Evolutionary conservation across 2,888 invertebrate species (phyloP), one percentile per base, ranked within the genome.

Genomic region (Auanema sp.): DNA sequence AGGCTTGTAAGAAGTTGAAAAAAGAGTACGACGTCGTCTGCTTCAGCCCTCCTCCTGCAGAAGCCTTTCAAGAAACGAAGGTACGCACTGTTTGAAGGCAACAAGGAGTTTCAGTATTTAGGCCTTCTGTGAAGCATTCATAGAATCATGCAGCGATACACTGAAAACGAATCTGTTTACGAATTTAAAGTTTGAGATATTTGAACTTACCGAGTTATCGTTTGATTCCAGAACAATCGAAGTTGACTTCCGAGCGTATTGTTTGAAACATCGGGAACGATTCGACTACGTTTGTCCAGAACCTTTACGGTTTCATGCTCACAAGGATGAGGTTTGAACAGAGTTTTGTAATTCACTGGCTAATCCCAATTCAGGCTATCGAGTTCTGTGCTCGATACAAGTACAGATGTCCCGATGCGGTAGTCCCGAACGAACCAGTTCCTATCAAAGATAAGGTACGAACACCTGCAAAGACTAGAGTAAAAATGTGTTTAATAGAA

Each of bases 251-350:
- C 50, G 68, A 1, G 52, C 52, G 0, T 74, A 74, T 44, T 74
- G 74, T 42, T 72, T 68, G 25, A 68, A 64, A 21, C 68, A 74
- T 41, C 47, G 51, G 6, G 74, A 71, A 40, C 56, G 74, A 0
- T 74, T 72, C 52, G 62, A 61, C 12, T 74, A 69, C 42, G 74
- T 74, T 2, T 74, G 74, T 44, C 74, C 74, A 8, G 64, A 74
- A 55, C 74, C 74, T 10, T 42, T 74, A 14, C 58, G 74, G 21
- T 74, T 74, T 49, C 66, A 70, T 23, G 64, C 66, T 24, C 72
- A 66, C 53, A 69, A 68, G 1, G 66, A 74, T 24, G 65, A 70
- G 44, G 73, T 73, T 18, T 50, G 58, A 58, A 5, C 18, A 5
- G 14, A 14, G 11, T 43, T 14, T 12, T 43, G 43, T 12, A 43